phyloP scores from a whole-genome alignment of 2,797 vertebrate genomes.

The Mus caroli region DNA sequence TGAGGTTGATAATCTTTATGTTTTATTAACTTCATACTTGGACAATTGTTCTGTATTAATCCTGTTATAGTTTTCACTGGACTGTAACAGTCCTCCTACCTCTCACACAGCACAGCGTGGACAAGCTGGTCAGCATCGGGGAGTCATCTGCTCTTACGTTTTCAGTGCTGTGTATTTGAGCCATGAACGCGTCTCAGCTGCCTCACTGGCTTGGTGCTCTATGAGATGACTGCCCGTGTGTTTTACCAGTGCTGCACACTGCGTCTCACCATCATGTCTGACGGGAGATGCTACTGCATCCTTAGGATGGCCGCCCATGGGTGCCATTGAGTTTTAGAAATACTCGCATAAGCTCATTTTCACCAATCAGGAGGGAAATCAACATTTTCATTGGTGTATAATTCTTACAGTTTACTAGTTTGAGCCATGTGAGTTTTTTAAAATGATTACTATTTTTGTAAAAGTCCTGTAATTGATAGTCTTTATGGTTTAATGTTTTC shows the following conservation, averaged over 20 bases:
- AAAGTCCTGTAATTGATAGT: slow-evolving; percentile 53
- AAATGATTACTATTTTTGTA: slow-evolving; percentile 71
- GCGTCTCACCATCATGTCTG: slow-evolving; percentile 25
- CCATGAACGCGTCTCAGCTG: slow-evolving; percentile 24
- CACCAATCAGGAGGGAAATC: neutral
- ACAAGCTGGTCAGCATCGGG: neutral
- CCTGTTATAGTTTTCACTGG: slow-evolving; percentile 67
- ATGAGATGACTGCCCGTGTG: slow-evolving; percentile 63
- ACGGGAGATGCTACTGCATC: neutral
- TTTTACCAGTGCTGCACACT: slow-evolving; percentile 50
- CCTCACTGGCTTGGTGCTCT: slow-evolving; percentile 11
- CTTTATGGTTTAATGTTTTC: slow-evolving; percentile 77
- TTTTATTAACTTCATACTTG: slow-evolving; percentile 70
- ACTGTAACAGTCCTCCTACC: neutral
- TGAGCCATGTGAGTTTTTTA: slow-evolving; percentile 58
- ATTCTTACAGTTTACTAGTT: slow-evolving; percentile 1
- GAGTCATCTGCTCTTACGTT: slow-evolving; percentile 29
- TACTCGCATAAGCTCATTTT: slow-evolving; percentile 46
- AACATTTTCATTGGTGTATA: neutral
- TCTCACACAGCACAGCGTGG: slow-evolving; percentile 8
- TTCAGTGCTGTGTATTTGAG: slow-evolving; percentile 29
- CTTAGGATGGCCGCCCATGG: neutral
- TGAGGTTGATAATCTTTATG: slow-evolving; percentile 51
- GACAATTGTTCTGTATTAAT: slow-evolving; percentile 71
- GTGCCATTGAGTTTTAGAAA: slow-evolving; percentile 48